Base-by-base conservation (phyloP, 2,797 vertebrate species). In the Girardinus metallicus region DNA sequence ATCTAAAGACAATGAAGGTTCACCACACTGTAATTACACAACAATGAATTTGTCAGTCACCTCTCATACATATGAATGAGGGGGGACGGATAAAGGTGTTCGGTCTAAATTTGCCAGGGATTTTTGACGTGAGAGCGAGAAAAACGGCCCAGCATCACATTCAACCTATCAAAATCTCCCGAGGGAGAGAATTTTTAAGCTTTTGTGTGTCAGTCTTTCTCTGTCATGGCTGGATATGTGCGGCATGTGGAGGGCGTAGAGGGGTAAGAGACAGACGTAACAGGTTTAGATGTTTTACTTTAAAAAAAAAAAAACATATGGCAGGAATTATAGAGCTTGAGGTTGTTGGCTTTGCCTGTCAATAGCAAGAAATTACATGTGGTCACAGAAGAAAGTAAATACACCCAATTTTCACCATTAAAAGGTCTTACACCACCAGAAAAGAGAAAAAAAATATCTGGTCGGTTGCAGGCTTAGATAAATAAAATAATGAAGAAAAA, bases 21-120 rank as follows among this genome's bases (percentile, higher is more conserved):
- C 94, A 93, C 92, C 94, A 94, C 95, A 92, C 93, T 94, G 95
- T 94, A 95, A 96, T 96, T 96, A 96, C 82, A 91, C 93, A 73
- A 95, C 95, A 96, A 95, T 95, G 94, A 91, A 87, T 95, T 94
- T 95, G 94, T 91, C 95, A 95, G 89, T 95, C 95, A 95, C 89
- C 88, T 86, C 91, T 94, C 92, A 95, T 94, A 95, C 94, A 94
- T 94, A 95, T 93, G 93, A 95, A 95, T 94, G 94, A 94, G 93
- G 93, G 89, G 90, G 91, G 93, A 91, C 85, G 92, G 92, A 91
- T 93, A 91, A 95, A 93, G 93, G 92, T 95, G 93, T 93, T 94
- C 81, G 91, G 89, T 93, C 91, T 94, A 95, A 94, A 93, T 93
- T 94, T 93, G 91, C 92, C 90, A 90, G 74, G 82, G 73, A 91